phyloP scores from a whole-genome alignment of 92 coral and sea anemone species.

The Palythoa caribaeorum region DNA sequence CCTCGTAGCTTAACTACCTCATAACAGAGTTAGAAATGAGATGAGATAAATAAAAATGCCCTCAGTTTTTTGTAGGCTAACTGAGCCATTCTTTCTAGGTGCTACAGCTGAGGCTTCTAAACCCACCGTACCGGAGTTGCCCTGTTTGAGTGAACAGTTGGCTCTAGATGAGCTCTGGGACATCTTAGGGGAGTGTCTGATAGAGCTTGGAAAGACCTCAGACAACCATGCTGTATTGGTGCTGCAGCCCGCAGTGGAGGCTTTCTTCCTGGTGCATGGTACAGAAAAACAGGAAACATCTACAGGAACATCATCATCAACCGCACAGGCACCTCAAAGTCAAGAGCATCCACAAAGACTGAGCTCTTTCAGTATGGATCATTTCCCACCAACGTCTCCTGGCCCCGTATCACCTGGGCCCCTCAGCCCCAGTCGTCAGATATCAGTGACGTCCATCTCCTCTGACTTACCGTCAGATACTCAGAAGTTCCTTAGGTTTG shows the following conservation, averaged over 20 bases:
- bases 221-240: conserved; percentile 99
- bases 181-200: conserved; percentile 90
- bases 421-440: conserved; percentile 88
- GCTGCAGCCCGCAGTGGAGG: conserved; percentile 98
- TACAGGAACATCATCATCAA: conserved; percentile 40
- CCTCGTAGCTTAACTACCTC: no score
- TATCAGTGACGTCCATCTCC: conserved; percentile 86
- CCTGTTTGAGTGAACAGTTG: conserved; percentile 88
- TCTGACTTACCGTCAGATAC: conserved; percentile 97
- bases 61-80: background rate
- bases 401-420: conserved; percentile 96
- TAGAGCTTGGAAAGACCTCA: conserved; percentile 92
- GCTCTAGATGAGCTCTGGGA: conserved; percentile 96
- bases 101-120: conserved; percentile 30
- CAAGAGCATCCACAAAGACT: conserved; percentile 62
- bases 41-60: no score
- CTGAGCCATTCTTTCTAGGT: background rate
- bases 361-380: conserved; percentile 72
- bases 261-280: conserved; percentile 97
- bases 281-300: conserved; percentile 85
- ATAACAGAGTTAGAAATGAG: no score
- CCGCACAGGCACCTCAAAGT: conserved; percentile 60
- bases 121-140: conserved; percentile 69
- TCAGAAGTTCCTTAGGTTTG: conserved; percentile 93
- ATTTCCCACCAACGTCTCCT: conserved; percentile 85